Evolutionary conservation across 2,797 vertebrate genomes (phyloP).

Genomic region (Chloroceryle amazona): DNA sequence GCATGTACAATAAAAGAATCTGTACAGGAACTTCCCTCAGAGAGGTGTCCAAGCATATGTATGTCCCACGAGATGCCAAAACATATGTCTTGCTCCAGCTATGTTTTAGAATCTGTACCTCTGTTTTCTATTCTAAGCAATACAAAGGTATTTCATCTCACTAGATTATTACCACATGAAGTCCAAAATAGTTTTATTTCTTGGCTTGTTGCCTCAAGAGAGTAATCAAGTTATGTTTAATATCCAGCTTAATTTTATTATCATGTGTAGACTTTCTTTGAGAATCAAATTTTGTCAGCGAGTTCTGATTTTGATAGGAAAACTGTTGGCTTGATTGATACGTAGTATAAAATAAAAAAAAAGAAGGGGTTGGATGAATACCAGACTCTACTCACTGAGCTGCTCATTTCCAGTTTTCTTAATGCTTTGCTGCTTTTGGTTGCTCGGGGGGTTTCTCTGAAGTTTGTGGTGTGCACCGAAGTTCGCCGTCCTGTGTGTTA

Average conservation of each 20-base stretch:
- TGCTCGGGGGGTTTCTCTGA: not conserved
- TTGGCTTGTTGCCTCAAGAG: not conserved
- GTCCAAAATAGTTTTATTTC: not conserved
- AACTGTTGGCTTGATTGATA: not conserved
- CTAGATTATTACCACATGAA: not conserved
- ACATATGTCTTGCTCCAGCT: not conserved
- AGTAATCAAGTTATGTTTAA: slow-evolving; percentile 23
- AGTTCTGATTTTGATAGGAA: not conserved
- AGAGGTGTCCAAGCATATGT: not conserved
- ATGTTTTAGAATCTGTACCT: not conserved
- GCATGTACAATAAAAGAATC: slow-evolving; percentile 28
- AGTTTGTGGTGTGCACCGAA: not conserved
- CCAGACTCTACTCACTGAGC: not conserved
- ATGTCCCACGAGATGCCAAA: not conserved
- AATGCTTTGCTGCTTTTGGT: not conserved
- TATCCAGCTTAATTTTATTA: not conserved
- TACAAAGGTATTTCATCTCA: not conserved
- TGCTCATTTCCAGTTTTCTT: not conserved
- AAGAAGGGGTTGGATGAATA: not conserved
- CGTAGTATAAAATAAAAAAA: not conserved
- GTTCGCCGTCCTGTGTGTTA: rapidly evolving
- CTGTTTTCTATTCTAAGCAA: not conserved
- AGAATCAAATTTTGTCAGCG: not conserved
- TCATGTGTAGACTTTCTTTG: not conserved
- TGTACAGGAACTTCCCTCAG: not conserved